Conservation (phyloP, 2,113 vertebrate species). For the Ranitomeya imitator region DNA sequence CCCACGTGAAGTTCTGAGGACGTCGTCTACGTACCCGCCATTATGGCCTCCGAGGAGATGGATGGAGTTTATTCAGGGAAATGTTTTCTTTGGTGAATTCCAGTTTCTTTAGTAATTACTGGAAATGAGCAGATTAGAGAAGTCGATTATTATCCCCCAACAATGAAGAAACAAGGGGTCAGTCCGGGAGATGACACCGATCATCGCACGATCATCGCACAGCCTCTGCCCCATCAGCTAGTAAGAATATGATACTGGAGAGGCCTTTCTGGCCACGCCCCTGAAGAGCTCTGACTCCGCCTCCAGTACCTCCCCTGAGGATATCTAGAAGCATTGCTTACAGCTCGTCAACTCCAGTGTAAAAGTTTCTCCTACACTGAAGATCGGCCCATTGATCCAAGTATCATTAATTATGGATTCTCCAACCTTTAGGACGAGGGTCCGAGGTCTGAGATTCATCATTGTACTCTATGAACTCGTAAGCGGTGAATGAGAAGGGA, state of each 20-base stretch:
- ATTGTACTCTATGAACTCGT: too few species aligned
- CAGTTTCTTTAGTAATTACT: not conserved
- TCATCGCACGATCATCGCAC: too few species aligned
- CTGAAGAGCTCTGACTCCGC: not conserved
- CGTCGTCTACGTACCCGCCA: not conserved
- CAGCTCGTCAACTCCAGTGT: too few species aligned
- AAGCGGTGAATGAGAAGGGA: not conserved
- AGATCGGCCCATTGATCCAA: not conserved
- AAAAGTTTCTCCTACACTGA: too few species aligned
- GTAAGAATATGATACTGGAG: not conserved
- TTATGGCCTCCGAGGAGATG: not conserved
- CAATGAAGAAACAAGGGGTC: not conserved
- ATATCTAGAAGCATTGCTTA: too few species aligned
- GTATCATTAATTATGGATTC: not conserved
- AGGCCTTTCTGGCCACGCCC: not conserved
- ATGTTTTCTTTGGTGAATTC: not conserved
- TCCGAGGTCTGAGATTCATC: too few species aligned
- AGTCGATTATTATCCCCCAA: not conserved
- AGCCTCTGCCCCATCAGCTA: too few species aligned
- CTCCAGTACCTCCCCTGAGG: not conserved
- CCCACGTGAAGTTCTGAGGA: not conserved
- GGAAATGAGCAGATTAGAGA: not conserved
- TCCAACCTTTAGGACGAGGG: too few species aligned
- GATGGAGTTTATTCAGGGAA: not conserved
- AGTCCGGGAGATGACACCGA: too few species aligned